phyloP scores from a whole-genome alignment of 2,113 vertebrate species.

The Piliocolobus tephrosceles region DNA sequence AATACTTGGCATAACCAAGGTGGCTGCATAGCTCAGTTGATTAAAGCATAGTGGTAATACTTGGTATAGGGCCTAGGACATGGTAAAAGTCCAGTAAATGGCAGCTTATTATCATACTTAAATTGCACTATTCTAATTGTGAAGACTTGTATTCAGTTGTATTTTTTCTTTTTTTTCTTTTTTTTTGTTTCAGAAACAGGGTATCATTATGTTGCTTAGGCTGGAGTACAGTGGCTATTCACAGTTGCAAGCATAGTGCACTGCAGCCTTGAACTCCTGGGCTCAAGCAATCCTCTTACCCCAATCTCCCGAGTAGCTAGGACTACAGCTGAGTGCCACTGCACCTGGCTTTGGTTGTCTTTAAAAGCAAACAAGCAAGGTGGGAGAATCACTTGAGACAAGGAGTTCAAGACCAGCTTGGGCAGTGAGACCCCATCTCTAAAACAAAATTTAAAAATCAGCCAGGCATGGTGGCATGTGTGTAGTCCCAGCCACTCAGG shows the following conservation, averaged over 20 bases:
- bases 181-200: background rate
- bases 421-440: too few species aligned
- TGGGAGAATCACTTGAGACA: too few species aligned
- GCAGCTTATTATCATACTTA: background rate
- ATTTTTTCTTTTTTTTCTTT: background rate
- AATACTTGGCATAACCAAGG: background rate
- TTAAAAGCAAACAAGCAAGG: background rate
- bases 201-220: background rate
- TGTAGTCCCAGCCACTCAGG: too few species aligned
- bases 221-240: background rate
- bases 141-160: background rate
- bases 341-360: background rate
- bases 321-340: background rate
- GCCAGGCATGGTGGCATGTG: too few species aligned
- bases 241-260: background rate
- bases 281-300: background rate
- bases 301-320: background rate
- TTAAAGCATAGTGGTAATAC: background rate
- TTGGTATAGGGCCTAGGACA: background rate
- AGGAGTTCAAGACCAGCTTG: too few species aligned
- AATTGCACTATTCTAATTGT: background rate
- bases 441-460: too few species aligned
- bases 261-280: background rate
- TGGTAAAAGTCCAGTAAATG: background rate
- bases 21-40: background rate